Evolutionary conservation across 53 echinoderm and acorn worm species (phyloP), one percentile per base, ranked within the genome.

Genomic region (Holothuria scabra): DNA sequence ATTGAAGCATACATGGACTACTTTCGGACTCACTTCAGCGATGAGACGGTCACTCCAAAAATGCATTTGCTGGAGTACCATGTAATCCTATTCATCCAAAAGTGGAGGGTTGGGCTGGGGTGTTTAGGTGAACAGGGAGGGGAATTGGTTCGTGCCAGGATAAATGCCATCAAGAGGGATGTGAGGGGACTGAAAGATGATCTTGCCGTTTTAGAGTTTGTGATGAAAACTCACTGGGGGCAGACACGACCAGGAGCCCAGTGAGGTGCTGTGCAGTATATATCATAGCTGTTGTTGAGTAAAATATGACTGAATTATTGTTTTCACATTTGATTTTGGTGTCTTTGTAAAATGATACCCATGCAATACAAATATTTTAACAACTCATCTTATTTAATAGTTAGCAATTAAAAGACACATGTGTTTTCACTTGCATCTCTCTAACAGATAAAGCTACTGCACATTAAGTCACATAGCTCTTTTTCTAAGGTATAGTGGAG

Each of bases 111-210:
- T 83, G 66, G 83, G 5, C 48, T 62, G 57, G 83, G 83, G 5
- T 83, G 65, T 48, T 66, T 63, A 5, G 83, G 83, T 6, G 83
- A 83, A 66, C 83, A 83, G 34, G 83, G 83, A 83, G 83, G 83
- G 41, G 83, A 83, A 46, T 35, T 19, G 23, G 83, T 83, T 24
- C 83, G 66, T 44, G 83, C 83, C 29, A 21, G 65, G 3, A 65
- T 83, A n/a, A 83, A 83, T 46, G 48, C 37, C 1, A 83, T 83
- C 65, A 64, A 66, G 63, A 37, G 62, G 25, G 48, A 83, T 29
- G 65, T 67, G 38, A 64, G 83, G 65, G 83, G 83, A 23, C 65
- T 83, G 23, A 83, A 65, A 38, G 83, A 83, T 44, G 83, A 83
- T 29, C 46, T 83, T 19, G 83, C 64, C 7, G 65, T 83, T 23